Evolutionary conservation across 2,113 vertebrate species (phyloP).

Genomic region (Dicaeum eximium): DNA sequence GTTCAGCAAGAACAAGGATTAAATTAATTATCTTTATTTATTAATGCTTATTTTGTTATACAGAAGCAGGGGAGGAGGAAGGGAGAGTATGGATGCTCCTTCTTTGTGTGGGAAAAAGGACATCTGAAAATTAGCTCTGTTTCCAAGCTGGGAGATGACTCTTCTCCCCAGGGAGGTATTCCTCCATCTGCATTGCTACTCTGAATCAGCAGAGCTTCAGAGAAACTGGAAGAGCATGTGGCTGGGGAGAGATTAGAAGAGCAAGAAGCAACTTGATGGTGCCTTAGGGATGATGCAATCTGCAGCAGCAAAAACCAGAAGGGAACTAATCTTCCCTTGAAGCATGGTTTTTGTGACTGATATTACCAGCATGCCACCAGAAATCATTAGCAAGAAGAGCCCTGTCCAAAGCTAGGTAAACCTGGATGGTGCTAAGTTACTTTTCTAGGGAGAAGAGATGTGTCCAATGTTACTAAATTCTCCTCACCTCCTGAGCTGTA

Average conservation of each 20-base stretch:
- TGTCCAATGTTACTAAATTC: background rate
- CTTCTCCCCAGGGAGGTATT: background rate
- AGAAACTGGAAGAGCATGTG: background rate
- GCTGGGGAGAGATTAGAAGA: background rate
- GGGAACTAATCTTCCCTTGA: background rate
- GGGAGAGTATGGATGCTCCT: background rate
- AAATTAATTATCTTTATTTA: background rate
- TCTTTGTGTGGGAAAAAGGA: background rate
- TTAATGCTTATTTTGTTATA: background rate
- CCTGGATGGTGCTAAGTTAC: background rate
- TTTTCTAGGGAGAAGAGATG: background rate
- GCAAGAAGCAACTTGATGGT: background rate
- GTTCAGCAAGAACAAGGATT: background rate
- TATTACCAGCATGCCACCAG: background rate
- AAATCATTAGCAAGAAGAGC: background rate
- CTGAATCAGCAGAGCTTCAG: background rate
- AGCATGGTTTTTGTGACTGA: background rate
- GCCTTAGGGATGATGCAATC: background rate
- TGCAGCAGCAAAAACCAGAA: background rate
- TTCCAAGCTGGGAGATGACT: background rate
- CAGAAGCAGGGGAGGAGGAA: background rate
- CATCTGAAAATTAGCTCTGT: constrained; percentile 3
- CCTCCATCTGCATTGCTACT: background rate
- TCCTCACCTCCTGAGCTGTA: background rate
- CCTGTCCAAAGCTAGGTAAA: background rate